Percentiles rank a stretch among this genome's conserved stretches.
These are phyloP conservation scores for Doryteuthis pealeii DNA, from an alignment of 1,140 invertebrate species.

Conservation along the genomic window DNA sequence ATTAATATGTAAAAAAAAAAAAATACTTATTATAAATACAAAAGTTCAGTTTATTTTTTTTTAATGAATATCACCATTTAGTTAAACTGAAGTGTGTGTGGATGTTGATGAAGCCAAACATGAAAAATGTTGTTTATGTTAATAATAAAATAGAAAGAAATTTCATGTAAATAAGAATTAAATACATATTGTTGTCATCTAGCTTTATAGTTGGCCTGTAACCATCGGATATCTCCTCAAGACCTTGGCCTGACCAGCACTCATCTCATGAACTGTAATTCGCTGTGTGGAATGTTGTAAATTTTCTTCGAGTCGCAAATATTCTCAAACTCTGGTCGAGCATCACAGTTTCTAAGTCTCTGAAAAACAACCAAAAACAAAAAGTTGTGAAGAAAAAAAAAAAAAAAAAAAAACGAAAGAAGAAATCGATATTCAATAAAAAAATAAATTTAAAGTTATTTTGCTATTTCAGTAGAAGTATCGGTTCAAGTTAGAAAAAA, in stretches of 20 bases:
- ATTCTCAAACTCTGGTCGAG: conserved; percentile 40
- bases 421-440: background rate
- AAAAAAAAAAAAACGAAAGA: background rate
- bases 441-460: conserved; percentile 3
- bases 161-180: background rate
- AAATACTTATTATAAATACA: background rate
- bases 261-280: conserved; percentile 40
- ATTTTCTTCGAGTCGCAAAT: conserved; percentile 41
- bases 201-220: conserved; percentile 31
- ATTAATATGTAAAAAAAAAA: too few relatives aligned
- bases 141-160: background rate
- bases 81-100: background rate
- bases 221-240: conserved; percentile 42
- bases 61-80: background rate
- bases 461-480: too few relatives aligned
- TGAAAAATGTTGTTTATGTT: background rate
- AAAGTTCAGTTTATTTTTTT: background rate
- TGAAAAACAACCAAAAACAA: conserved; percentile 27
- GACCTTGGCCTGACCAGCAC: conserved; percentile 43
- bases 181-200: background rate
- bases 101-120: background rate
- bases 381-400: background rate
- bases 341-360: conserved; percentile 40
- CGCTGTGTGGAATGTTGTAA: conserved; percentile 30
- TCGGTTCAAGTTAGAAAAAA: too few relatives aligned